A percentile compares a stretch with the other conserved stretches of the same genome.
phyloP scores from a whole-genome alignment of 2,888 invertebrate species.

The Ichneumon xanthorius region DNA sequence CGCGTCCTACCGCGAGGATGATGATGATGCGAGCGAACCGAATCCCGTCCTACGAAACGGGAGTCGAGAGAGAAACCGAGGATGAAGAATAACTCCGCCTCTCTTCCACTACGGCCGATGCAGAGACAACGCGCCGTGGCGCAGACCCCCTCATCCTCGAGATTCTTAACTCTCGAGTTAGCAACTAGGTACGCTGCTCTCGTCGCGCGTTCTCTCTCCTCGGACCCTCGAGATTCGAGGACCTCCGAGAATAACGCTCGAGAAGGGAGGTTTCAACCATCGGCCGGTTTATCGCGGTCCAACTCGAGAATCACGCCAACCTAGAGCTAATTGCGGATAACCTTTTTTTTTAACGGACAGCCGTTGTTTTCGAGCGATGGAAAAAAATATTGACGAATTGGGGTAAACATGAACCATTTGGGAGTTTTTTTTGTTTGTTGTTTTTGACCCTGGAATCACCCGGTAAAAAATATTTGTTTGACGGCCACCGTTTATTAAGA shows the following conservation, averaged over 20 bases:
- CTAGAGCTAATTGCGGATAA: background rate
- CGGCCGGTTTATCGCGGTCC: constrained; percentile 48
- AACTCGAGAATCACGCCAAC: constrained; percentile 1
- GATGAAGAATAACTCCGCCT: constrained; percentile 33
- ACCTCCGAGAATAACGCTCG: constrained; percentile 66
- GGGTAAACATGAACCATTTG: no score
- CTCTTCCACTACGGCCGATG: background rate
- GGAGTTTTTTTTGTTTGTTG: no score
- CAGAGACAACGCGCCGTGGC: constrained; percentile 32
- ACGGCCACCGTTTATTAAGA: no score
- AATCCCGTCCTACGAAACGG: constrained; percentile 44
- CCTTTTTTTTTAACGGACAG: background rate
- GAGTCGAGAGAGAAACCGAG: constrained; percentile 37
- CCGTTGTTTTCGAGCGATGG: no score
- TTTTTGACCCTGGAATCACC: no score
- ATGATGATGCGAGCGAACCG: constrained; percentile 51
- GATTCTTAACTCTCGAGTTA: constrained; percentile 53
- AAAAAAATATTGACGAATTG: no score
- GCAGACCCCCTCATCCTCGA: constrained; percentile 62
- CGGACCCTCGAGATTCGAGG: constrained; percentile 62
- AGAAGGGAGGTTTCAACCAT: constrained; percentile 58
- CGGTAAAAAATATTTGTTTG: no score
- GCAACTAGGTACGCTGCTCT: constrained; percentile 19
- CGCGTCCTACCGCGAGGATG: constrained; percentile 20
- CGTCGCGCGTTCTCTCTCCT: constrained; percentile 31